Evolutionary conservation across 2,888 invertebrate genomes (phyloP).

Genomic region (Acholoe squamosa): DNA sequence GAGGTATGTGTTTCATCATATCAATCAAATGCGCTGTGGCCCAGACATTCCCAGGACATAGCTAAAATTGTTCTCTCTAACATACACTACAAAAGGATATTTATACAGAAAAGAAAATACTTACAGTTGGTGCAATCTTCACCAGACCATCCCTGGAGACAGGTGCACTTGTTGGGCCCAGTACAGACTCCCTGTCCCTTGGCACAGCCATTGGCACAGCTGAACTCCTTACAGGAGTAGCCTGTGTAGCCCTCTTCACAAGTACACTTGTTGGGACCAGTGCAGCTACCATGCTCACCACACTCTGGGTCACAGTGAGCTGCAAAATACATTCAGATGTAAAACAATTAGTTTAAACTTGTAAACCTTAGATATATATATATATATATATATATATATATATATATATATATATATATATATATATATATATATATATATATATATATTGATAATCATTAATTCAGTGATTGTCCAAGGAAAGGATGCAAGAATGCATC

Average conservation of each 20-base stretch:
- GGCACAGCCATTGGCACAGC: constrained; percentile 31
- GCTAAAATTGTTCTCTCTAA: too few species aligned
- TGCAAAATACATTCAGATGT: background rate
- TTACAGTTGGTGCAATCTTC: constrained; percentile 20
- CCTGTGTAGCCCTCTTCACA: constrained; percentile 68
- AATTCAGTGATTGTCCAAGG: background rate
- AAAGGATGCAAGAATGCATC: background rate
- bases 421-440: background rate
- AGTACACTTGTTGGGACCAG: constrained; percentile 64
- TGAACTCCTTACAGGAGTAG: constrained; percentile 55
- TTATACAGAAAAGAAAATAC: background rate
- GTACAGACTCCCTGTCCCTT: constrained; percentile 50
- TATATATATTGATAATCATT: too few species aligned
- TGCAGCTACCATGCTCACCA: constrained; percentile 65
- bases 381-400: background rate
- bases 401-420: background rate
- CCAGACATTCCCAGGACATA: too few species aligned
- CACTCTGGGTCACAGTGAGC: constrained; percentile 29
- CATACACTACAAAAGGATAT: background rate
- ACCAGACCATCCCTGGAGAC: constrained; percentile 55
- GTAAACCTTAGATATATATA: too few species aligned
- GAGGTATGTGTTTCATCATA: too few species aligned
- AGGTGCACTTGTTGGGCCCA: constrained; percentile 59
- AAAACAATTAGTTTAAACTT: background rate
- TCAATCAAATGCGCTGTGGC: too few species aligned